A percentile compares a stretch with the other conserved stretches of the same genome.
These are phyloP conservation scores for Monopis laevigella DNA, from an alignment of 2,888 invertebrate genomes.

Conservation along the genomic window DNA sequence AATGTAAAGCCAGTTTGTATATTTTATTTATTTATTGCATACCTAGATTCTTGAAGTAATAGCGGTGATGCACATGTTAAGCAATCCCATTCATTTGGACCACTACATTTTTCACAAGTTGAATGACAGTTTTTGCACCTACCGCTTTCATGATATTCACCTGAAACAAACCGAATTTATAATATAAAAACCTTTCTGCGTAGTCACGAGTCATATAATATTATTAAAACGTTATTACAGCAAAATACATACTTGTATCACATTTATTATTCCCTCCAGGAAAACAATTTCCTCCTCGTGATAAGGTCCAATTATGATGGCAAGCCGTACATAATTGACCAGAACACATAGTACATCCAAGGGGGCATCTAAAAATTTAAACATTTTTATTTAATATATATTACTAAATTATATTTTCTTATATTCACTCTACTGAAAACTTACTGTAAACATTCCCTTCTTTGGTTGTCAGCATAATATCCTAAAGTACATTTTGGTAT, in stretches of 20 bases:
- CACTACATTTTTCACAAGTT: slow-evolving; percentile 85
- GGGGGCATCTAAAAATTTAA: slow-evolving; percentile 68
- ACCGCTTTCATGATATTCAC: slow-evolving; percentile 78
- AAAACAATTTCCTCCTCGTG: slow-evolving; percentile 78
- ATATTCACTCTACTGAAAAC: slow-evolving; percentile 25
- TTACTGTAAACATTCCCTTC: slow-evolving; percentile 77
- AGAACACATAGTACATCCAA: slow-evolving; percentile 79
- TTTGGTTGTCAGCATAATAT: slow-evolving; percentile 78
- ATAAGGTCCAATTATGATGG: slow-evolving; percentile 77
- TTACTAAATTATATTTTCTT: not conserved
- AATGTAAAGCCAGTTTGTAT: too few relatives aligned
- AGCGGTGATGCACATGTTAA: slow-evolving; percentile 79
- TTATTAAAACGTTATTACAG: not conserved
- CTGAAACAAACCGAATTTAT: too few relatives aligned
- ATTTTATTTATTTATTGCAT: too few relatives aligned
- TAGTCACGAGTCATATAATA: not conserved
- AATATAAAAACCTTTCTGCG: slow-evolving; percentile 16
- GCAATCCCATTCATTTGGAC: slow-evolving; percentile 80
- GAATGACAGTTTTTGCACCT: slow-evolving; percentile 85
- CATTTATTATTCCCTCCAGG: slow-evolving; percentile 79
- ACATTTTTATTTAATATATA: not conserved
- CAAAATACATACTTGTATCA: slow-evolving; percentile 71
- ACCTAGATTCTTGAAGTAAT: slow-evolving; percentile 73
- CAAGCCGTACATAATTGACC: slow-evolving; percentile 79
- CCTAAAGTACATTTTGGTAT: slow-evolving; percentile 76